Base-by-base conservation (phyloP, 2,113 vertebrate genomes). In the Sturnus vulgaris region DNA sequence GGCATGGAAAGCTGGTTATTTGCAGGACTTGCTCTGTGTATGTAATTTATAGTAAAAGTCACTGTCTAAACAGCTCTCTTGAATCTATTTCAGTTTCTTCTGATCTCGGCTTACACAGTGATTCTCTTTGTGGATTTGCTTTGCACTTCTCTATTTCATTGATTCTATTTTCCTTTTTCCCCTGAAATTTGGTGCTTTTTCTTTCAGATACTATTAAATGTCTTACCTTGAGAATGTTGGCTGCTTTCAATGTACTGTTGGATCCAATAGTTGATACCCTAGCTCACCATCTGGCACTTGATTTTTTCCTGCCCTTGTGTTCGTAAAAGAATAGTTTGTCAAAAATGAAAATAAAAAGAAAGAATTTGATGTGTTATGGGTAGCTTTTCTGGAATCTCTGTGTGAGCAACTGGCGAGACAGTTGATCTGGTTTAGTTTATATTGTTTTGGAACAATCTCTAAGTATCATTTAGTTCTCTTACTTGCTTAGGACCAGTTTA, bases 241-340 rank as follows among this genome's bases (percentile, higher is more conserved):
- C 93, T 95, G 81, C 72, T 84, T 92, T 91, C 57, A 46, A 6
- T 31, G 46, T 79, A 60, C 35, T 0, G 0, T 82, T 90, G 86
- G 92, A 94, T 95, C 55, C 90, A 92, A 80, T 87, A 82, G 50
- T 81, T 84, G 59, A 85, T 92, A 95, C 70, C 78, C 73, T 92
- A 72, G 72, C 80, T 93, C 80, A 61, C 94, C 88, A 93, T 94
- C 94, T 96, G 93, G 85, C 72, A 75, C 76, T 66, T 86, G 91
- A 86, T 94, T 95, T 95, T 92, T 95, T 95, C 77, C 57, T 97
- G 65, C 82, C 88, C 82, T 95, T 96, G 76, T 92, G 82, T 65
- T 95, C 59, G 25, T 83, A 81, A 92, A 95, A 91, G 66, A 93
- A 64, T 63, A 90, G 60, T 88, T 96, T 90, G 60, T 93, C 47